Evolutionary conservation across 1,140 invertebrate genomes (phyloP).

Genomic region (Temnothorax curvispinosus): DNA sequence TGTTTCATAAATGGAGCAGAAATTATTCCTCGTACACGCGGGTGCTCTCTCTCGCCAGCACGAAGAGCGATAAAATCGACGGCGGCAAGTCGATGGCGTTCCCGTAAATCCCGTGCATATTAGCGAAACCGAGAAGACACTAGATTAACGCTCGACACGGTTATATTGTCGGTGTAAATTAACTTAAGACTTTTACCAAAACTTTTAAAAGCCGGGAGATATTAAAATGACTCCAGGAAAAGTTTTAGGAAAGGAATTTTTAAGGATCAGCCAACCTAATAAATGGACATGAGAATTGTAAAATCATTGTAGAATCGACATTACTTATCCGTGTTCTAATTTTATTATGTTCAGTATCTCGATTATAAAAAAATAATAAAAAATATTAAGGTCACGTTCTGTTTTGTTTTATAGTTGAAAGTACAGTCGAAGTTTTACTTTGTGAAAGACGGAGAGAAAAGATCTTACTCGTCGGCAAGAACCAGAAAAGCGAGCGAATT

Average conservation of each 20-base stretch:
- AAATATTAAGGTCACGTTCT: neutral
- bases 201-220: neutral
- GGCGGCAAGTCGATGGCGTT: neutral
- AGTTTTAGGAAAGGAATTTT: neutral
- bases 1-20: slow-evolving; percentile 64
- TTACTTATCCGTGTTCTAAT: neutral
- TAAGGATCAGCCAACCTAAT: neutral
- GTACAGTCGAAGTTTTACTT: neutral
- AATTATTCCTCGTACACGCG: slow-evolving; percentile 47
- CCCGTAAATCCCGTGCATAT: slow-evolving; percentile 23
- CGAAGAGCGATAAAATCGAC: slow-evolving; percentile 36
- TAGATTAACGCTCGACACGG: neutral
- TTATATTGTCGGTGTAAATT: neutral
- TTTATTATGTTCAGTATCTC: neutral
- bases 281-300: neutral
- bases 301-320: neutral
- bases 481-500: neutral
- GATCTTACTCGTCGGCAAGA: neutral
- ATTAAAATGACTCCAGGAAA: neutral
- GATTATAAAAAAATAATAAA: neutral
- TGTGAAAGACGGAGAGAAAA: neutral
- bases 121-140: neutral
- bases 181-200: neutral
- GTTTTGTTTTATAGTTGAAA: neutral
- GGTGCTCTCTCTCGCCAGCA: neutral